A percentile compares a stretch with the other conserved stretches of the same genome.
Conservation (phyloP, 1,140 invertebrate species). For the Scaptomyza pallida region DNA sequence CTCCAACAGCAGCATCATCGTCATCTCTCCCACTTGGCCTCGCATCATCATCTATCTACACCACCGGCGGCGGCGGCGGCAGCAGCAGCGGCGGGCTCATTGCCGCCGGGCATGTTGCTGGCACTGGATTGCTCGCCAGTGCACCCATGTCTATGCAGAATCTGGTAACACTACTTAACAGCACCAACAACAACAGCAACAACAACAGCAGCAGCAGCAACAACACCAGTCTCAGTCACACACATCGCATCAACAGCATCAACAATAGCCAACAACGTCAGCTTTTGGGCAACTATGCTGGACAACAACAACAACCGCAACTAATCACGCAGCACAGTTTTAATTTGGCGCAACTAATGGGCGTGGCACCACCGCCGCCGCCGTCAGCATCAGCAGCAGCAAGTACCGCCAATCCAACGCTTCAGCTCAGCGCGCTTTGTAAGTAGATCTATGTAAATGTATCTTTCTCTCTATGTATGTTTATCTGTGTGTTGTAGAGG, state of each 20-base stretch:
- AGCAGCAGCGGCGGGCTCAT: slow-evolving; percentile 57
- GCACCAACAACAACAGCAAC: slow-evolving; percentile 29
- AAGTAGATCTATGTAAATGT: slow-evolving; percentile 62
- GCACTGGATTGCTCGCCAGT: slow-evolving; percentile 86
- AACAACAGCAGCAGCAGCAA: slow-evolving; percentile 41
- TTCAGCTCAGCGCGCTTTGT: slow-evolving; percentile 71
- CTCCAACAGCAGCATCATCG: slow-evolving; percentile 46
- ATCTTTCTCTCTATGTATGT: slow-evolving; percentile 22
- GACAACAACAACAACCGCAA: slow-evolving; percentile 16
- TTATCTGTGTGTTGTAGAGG: not conserved
- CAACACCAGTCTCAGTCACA: slow-evolving; percentile 29
- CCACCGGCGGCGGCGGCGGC: slow-evolving; percentile 55
- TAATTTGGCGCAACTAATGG: slow-evolving; percentile 68
- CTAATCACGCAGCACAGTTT: slow-evolving; percentile 45
- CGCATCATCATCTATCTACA: slow-evolving; percentile 54
- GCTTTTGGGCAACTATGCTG: not conserved
- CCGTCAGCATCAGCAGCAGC: slow-evolving; percentile 11
- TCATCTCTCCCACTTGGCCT: slow-evolving; percentile 65
- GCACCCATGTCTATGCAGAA: slow-evolving; percentile 95
- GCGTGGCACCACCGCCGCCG: slow-evolving; percentile 56
- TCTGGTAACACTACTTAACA: slow-evolving; percentile 89
- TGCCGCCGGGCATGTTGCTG: slow-evolving; percentile 75
- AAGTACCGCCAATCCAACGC: slow-evolving; percentile 40
- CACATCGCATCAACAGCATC: slow-evolving; percentile 12
- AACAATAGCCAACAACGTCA: slow-evolving; percentile 9